These are phyloP conservation scores for Podocnemis expansa DNA, from an alignment of 2,113 vertebrate genomes.

Conservation along the genomic window DNA sequence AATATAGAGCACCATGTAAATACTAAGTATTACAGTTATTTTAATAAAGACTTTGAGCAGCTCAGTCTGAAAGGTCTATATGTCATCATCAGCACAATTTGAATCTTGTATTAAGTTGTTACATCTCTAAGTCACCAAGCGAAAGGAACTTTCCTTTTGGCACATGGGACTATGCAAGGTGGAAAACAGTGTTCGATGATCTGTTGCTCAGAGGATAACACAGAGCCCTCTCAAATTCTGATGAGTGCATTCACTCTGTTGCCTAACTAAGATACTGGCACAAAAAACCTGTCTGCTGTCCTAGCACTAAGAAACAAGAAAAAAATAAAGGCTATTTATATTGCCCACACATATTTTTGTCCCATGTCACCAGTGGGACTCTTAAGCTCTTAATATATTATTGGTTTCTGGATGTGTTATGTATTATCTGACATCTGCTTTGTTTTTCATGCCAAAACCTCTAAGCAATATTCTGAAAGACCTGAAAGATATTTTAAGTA, in stretches of 20 bases:
- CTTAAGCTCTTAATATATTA: conserved; percentile 62
- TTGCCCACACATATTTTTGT: conserved; percentile 57
- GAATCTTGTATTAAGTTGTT: neutral
- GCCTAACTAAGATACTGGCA: conserved; percentile 17
- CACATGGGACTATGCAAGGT: neutral
- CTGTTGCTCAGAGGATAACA: neutral
- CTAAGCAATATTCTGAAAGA: conserved; percentile 63
- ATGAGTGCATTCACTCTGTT: conserved; percentile 23
- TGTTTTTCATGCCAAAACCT: conserved; percentile 67
- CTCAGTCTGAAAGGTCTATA: neutral
- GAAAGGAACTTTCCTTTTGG: neutral
- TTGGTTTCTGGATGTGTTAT: conserved; percentile 64
- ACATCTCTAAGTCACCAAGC: neutral
- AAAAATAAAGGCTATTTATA: conserved; percentile 53
- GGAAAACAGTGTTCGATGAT: conserved; percentile 14
- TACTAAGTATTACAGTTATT: neutral
- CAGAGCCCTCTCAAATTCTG: conserved; percentile 14
- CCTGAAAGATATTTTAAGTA: conserved; percentile 66
- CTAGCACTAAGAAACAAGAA: conserved; percentile 40
- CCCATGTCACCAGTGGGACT: conserved; percentile 58
- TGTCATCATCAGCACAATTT: neutral
- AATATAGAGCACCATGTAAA: neutral
- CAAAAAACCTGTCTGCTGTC: conserved; percentile 24
- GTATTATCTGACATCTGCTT: conserved; percentile 68
- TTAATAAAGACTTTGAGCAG: conserved; percentile 14